Conservation (phyloP, 2,113 vertebrate species). For the Phalacrocorax carbo region DNA sequence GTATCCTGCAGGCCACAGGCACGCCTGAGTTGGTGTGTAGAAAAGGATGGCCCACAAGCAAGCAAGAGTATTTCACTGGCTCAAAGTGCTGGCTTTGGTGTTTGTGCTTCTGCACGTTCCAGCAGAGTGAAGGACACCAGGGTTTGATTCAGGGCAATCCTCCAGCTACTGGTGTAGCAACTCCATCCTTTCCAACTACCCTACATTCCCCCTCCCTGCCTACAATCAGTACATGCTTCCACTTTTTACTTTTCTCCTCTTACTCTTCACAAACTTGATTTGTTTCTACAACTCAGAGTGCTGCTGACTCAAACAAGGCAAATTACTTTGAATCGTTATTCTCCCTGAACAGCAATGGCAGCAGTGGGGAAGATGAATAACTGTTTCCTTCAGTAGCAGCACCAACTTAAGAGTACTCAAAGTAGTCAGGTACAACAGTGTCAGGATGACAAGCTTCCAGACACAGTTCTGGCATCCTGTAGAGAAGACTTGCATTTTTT, state of each 20-base stretch:
- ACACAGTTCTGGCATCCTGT: not conserved
- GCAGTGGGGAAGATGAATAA: not conserved
- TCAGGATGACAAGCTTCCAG: not conserved
- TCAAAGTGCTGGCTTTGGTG: not conserved
- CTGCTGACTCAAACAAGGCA: not conserved
- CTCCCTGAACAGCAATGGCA: not conserved
- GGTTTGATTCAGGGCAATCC: not conserved
- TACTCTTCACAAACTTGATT: not conserved
- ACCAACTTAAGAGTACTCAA: not conserved
- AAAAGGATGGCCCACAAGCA: not conserved
- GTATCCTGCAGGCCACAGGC: not conserved
- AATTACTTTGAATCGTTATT: not conserved
- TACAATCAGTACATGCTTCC: not conserved
- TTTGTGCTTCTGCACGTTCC: not conserved
- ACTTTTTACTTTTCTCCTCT: not conserved
- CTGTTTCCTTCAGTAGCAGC: not conserved
- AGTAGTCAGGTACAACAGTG: not conserved
- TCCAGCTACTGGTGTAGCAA: not conserved
- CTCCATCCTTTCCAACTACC: not conserved
- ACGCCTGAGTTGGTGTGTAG: accelerated
- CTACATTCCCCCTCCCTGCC: not conserved
- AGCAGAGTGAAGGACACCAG: not conserved
- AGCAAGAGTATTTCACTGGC: not conserved
- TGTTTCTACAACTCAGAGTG: not conserved
- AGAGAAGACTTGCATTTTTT: not conserved